phyloP scores from a whole-genome alignment of 2,113 vertebrate genomes.

The Astur gentilis region DNA sequence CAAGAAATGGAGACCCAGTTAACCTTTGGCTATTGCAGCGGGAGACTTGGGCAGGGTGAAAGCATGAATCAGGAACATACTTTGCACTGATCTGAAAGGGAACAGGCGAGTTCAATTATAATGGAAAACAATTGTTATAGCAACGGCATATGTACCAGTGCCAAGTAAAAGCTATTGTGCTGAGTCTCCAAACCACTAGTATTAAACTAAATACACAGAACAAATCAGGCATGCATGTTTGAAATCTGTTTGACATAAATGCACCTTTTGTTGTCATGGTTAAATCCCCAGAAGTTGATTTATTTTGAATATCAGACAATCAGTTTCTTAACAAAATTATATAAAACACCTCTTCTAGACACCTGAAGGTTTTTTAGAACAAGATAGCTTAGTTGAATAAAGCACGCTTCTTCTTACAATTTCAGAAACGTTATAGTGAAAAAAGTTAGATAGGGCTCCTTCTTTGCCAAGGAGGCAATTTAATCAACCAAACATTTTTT shows the following conservation, averaged over 20 bases:
- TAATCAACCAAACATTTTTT: background rate
- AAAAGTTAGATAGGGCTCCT: background rate
- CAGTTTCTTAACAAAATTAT: background rate
- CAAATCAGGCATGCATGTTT: background rate
- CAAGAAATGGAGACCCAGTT: background rate
- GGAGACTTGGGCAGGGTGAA: background rate
- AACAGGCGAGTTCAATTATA: background rate
- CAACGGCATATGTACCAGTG: background rate
- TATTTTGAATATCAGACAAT: conserved; percentile 12
- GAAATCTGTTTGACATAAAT: background rate
- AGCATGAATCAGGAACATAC: background rate
- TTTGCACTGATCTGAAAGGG: background rate
- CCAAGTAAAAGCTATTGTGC: background rate
- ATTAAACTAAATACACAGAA: background rate
- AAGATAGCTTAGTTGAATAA: background rate
- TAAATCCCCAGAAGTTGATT: background rate
- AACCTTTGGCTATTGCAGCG: background rate
- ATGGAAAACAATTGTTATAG: background rate
- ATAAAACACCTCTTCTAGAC: background rate
- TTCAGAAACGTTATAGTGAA: background rate
- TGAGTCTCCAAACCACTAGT: background rate
- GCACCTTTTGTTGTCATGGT: background rate
- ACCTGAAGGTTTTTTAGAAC: background rate
- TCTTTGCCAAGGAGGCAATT: background rate
- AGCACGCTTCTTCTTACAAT: background rate